Evolutionary conservation across 2,888 invertebrate genomes (phyloP), one percentile per base, ranked within the genome.

Genomic region (Desoria tigrina): DNA sequence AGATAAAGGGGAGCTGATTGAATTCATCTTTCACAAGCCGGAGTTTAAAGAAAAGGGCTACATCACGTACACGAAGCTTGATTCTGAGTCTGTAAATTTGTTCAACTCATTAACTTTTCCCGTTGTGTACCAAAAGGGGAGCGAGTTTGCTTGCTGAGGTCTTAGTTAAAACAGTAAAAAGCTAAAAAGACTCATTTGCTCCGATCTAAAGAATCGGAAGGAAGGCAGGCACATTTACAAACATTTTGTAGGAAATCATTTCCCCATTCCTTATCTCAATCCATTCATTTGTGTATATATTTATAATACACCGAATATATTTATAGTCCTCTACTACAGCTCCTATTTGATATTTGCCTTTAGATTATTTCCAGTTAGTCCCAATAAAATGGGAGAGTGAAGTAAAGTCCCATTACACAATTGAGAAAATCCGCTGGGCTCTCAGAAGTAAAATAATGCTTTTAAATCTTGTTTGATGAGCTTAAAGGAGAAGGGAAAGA

Each of bases 11-110:
- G 4, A 45, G 45, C 16, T 11, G 21, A 45, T 6, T 18, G 45
- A 45, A 45, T 45, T 45, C 21, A 21, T 18, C 39, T 9, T 39
- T 39, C 45, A 21, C 4, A 45, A 16, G 45, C 21, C n/a, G 6
- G 32, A 32, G 32, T 32, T 45, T 45, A 45, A 45, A 45, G 16
- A 45, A 32, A 45, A n/a, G 16, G 21, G n/a, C 55, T 55, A 7
- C 37, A 32, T 42, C 21, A 39, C 23, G 42, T 68, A 67, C 68
- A n/a, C n/a, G n/a, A n/a, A n/a, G n/a, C n/a, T n/a, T n/a, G n/a
- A n/a, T n/a, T n/a, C n/a, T n/a, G n/a, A n/a, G n/a, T 71, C 66
- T 67, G 72, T 59, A 72, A 74, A 74, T 72, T 74, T 74, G 66
- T 58, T 72, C 69, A 71, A 71, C 66, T 74, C 70, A 72, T 74